Evolutionary conservation across 1,140 invertebrate species (phyloP).

Genomic region (Lysiphlebus fabarum): DNA sequence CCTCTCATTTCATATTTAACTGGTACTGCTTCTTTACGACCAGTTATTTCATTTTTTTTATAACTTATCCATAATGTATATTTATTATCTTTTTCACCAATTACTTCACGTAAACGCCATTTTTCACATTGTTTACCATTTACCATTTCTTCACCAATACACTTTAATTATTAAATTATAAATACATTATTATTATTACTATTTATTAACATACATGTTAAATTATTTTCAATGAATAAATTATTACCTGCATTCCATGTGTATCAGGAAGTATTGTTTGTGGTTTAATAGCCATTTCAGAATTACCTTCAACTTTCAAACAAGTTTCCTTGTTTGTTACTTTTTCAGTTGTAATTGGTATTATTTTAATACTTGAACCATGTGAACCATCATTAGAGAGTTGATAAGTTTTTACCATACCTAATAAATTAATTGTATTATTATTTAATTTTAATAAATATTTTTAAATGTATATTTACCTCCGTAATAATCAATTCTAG

Average conservation of each 20-base stretch:
- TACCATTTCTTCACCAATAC: constrained; percentile 62
- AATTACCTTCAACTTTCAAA: constrained; percentile 79
- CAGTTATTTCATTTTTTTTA: constrained; percentile 54
- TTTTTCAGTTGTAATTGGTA: constrained; percentile 77
- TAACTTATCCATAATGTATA: constrained; percentile 83
- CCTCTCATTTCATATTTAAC: constrained; percentile 90
- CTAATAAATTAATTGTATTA: constrained; percentile 40
- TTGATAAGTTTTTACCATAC: constrained; percentile 87
- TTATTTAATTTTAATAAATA: background rate
- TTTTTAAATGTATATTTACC: constrained; percentile 53
- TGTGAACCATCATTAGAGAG: constrained; percentile 61
- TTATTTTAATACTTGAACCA: constrained; percentile 80
- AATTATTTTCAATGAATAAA: constrained; percentile 5
- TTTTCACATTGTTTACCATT: constrained; percentile 67
- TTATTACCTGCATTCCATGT: constrained; percentile 71
- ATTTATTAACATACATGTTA: too few relatives aligned
- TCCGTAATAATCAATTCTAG: constrained; percentile 93
- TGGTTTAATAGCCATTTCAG: constrained; percentile 60
- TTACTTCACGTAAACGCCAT: constrained; percentile 66
- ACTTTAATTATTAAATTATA: too few relatives aligned
- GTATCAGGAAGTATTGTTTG: constrained; percentile 84
- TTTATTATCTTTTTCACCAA: constrained; percentile 79
- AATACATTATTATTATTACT: too few relatives aligned
- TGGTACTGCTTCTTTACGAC: constrained; percentile 58
- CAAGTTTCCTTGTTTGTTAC: constrained; percentile 72